Evolutionary conservation across 2,888 invertebrate species (phyloP), one percentile per base, ranked within the genome.

Genomic region (Meghimatium bilineatum): DNA sequence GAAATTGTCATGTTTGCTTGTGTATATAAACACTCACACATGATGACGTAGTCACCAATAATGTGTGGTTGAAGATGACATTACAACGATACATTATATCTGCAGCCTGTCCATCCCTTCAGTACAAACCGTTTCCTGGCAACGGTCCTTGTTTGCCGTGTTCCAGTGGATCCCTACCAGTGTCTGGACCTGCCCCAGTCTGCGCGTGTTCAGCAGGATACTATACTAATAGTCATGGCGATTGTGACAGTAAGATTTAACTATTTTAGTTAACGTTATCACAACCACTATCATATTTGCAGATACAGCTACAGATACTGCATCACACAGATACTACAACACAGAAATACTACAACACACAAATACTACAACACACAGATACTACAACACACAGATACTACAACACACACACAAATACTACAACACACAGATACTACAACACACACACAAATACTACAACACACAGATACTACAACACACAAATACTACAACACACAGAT

Each of bases 171-270:
- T 79, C 80, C 17, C 34, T 75, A n/a, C 29, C 49, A 20, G 29
- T 66, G 0, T 44, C n/a, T n/a, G 84, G 84, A 0, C 84, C 84
- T 0, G 66, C 84, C 20, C 75, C 79, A 10, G 66, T 84, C 38
- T 84, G 84, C 75, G 44, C 80, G 29, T 84, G 84, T 60, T 74
- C 75, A 23, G 75, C 17, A 0, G 84, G 84, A 1, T 84, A 80
- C 67, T 75, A 32, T 34, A 79, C 79, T 5, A 75, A 84, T 38
- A 14, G 10, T 0, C n/a, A 52, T 14, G 84, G 84, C 0, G 80
- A 84, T n/a, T 84, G 84, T 60, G 49, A 80, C 67, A 72, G 84
- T 84, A 84, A 38, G 78, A 8, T 0, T 36, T 6, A 63, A 44
- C 66, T 66, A 10, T 38, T 66, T n/a, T 32, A 69, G n/a, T 10